Percentiles rank a stretch among this genome's conserved stretches.
These are phyloP conservation scores for Heliocidaris tuberculata DNA, from an alignment of 35 echinoderm and acorn worm species.

Conservation along the genomic window DNA sequence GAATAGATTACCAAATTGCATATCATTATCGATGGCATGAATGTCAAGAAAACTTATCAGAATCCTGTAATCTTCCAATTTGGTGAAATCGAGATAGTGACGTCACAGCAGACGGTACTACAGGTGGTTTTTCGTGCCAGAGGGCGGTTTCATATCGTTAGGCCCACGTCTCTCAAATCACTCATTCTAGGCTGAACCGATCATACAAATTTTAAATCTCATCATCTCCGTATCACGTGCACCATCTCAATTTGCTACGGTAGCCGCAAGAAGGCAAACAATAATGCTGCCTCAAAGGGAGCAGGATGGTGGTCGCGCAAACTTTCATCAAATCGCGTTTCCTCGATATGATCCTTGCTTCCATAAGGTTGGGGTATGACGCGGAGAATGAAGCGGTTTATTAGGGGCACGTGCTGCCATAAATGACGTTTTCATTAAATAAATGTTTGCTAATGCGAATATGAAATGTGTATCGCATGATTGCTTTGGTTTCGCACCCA, in stretches of 20 bases:
- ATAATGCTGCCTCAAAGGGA: background rate
- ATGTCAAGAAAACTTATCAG: no score
- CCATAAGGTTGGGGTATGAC: background rate
- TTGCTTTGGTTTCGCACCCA: background rate
- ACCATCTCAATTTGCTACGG: background rate
- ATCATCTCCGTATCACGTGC: background rate
- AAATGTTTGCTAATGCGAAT: conserved; percentile 18
- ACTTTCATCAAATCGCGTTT: background rate
- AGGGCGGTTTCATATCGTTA: background rate
- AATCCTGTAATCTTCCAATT: background rate
- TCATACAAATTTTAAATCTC: background rate
- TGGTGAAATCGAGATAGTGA: background rate
- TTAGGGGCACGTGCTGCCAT: background rate
- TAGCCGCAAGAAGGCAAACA: background rate
- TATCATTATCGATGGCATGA: no score
- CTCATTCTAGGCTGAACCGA: background rate
- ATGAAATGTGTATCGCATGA: conserved; percentile 3
- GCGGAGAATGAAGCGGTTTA: background rate
- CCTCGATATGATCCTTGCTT: background rate
- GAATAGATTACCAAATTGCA: no score
- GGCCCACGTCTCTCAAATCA: background rate
- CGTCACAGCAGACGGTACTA: background rate
- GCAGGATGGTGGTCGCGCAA: background rate
- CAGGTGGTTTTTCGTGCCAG: background rate
- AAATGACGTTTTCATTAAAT: conserved; percentile 19